Percentiles rank a stretch among this genome's conserved stretches.
These are phyloP conservation scores for Agelaius phoeniceus DNA, from an alignment of 2,113 vertebrate species.

Conservation along the genomic window DNA sequence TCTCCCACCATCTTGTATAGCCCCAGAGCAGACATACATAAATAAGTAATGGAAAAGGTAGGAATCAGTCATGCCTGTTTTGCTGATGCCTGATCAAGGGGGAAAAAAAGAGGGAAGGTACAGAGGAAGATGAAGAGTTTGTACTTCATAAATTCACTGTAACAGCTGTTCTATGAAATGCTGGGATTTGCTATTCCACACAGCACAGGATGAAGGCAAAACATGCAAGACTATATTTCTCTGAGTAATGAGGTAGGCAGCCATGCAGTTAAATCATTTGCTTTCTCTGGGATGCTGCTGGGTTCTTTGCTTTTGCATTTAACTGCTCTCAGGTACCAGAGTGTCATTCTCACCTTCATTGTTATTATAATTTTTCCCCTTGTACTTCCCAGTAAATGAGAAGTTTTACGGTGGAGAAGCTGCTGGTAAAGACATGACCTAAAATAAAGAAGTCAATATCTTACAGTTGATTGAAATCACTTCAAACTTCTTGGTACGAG, in stretches of 20 bases:
- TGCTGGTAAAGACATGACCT: background rate
- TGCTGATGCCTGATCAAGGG: background rate
- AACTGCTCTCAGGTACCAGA: background rate
- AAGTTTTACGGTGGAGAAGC: background rate
- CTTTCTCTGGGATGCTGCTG: conserved; percentile 39
- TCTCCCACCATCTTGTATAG: conserved; percentile 12
- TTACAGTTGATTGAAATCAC: background rate
- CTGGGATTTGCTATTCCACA: background rate
- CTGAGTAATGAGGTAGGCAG: conserved; percentile 47
- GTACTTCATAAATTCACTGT: background rate
- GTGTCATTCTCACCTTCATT: background rate
- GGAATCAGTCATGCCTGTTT: conserved; percentile 41
- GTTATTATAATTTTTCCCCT: background rate
- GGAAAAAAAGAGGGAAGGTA: background rate
- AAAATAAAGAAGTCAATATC: background rate
- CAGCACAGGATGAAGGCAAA: conserved; percentile 2
- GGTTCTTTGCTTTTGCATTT: background rate
- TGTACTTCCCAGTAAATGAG: background rate
- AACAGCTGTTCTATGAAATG: background rate
- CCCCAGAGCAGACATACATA: conserved; percentile 59
- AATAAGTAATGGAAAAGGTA: conserved; percentile 47
- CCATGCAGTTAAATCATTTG: background rate
- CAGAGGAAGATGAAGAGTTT: background rate
- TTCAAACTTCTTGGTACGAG: background rate
- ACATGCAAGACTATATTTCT: background rate